Percentiles rank a stretch among this genome's conserved stretches.
These are phyloP conservation scores for Noctuana brunneofusca DNA, from an alignment of 2,888 invertebrate species.

Conservation along the genomic window DNA sequence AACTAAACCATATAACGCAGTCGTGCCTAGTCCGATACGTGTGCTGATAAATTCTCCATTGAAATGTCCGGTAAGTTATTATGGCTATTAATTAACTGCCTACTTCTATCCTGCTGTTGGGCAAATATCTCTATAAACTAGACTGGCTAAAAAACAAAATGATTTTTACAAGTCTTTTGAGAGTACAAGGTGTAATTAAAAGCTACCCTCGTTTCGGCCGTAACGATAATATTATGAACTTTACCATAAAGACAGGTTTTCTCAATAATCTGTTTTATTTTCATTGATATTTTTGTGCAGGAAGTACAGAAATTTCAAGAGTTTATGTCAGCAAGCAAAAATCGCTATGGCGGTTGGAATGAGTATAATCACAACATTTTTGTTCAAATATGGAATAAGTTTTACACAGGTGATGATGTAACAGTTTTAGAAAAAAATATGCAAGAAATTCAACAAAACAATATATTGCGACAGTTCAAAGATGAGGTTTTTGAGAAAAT, in stretches of 20 bases:
- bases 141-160: no score
- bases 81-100: no score
- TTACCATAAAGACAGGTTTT: no score
- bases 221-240: no score
- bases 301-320: constrained; percentile 82
- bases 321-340: constrained; percentile 72
- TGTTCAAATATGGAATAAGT: constrained; percentile 67
- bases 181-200: no score
- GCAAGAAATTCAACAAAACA: constrained; percentile 15
- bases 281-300: constrained; percentile 45
- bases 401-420: constrained; percentile 38
- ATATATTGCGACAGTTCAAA: constrained; percentile 12
- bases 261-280: background rate
- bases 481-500: constrained; percentile 54
- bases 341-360: constrained; percentile 82
- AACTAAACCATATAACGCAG: constrained; percentile 54
- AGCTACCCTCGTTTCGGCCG: no score
- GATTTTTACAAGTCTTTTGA: no score
- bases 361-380: constrained; percentile 82
- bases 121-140: no score
- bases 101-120: no score
- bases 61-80: constrained; percentile 58
- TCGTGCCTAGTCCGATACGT: constrained; percentile 69
- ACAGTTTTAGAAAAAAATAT: constrained; percentile 11
- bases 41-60: constrained; percentile 64